Percentiles rank a stretch among this genome's conserved stretches.
Evolutionary conservation across 2,797 vertebrate species (phyloP).

Genomic region (Pseudomugil gertrudae): DNA sequence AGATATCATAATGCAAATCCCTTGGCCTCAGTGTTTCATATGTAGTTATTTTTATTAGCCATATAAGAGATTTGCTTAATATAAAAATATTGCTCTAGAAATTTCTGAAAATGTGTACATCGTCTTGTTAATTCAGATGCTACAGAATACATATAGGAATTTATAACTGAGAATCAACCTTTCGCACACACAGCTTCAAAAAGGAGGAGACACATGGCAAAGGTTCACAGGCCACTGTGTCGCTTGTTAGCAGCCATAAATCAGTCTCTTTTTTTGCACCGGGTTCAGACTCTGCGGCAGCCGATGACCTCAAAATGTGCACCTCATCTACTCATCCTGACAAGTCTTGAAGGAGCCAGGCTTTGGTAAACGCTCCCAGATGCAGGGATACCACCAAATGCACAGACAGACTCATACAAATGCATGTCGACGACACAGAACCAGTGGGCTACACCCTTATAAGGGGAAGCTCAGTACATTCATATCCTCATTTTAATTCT

Average conservation of each 20-base stretch:
- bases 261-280: slow-evolving; percentile 47
- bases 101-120: not conserved
- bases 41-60: not conserved
- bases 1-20: slow-evolving; percentile 22
- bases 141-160: slow-evolving; percentile 41
- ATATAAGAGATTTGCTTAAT: not conserved
- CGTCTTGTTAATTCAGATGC: slow-evolving; percentile 8
- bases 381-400: slow-evolving; percentile 57
- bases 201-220: slow-evolving; percentile 24
- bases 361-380: slow-evolving; percentile 78
- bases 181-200: slow-evolving; percentile 18
- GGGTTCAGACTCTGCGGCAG: slow-evolving; percentile 45
- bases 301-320: slow-evolving; percentile 67
- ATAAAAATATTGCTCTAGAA: slow-evolving; percentile 13
- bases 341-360: slow-evolving; percentile 63
- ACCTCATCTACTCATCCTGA: slow-evolving; percentile 68
- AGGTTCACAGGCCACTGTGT: slow-evolving; percentile 49
- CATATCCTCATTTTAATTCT: slow-evolving; percentile 18
- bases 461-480: slow-evolving; percentile 20
- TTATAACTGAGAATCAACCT: slow-evolving; percentile 38
- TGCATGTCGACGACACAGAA: not conserved
- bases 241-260: slow-evolving; percentile 66
- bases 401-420: slow-evolving; percentile 18
- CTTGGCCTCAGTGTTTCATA: not conserved
- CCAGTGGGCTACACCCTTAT: slow-evolving; percentile 20